Base-by-base conservation (phyloP, 2,888 invertebrate genomes). In the Napeogenes inachia region DNA sequence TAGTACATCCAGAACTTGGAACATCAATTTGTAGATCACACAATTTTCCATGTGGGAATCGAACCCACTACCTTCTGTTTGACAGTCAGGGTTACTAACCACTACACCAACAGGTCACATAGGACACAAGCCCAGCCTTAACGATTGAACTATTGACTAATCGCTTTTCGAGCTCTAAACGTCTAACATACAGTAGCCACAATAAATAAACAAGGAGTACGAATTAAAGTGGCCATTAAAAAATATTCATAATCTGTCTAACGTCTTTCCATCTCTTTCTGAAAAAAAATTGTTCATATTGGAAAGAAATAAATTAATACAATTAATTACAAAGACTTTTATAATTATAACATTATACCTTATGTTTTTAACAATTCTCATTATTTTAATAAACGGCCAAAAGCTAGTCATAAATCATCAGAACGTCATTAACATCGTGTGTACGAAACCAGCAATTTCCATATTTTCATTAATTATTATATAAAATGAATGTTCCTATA, bases 401-500 rank as follows among this genome's bases (percentile, higher is more conserved):
- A 79, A 72, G 71, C 67, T 68, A 71, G 74, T 76, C 85, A 87
- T 87, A 85, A 87, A 87, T 88, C 87, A 87, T 81, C 70, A 62
- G 76, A 75, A 75, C 75, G 77, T 76, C 78, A 79, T 80, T 80
- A 79, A 75, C 74, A 77, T 72, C 71, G 70, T 73, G 71, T 73
- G 71, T 73, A 73, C 73, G 71, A 66, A 78, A 77, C 76, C 69
- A 65, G 74, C 71, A 73, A 86, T 86, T 87, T 82, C 78, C 85
- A 87, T 87, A 86, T 82, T 82, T 85, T 78, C 79, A 80, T 82
- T 82, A 85, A 75, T 72, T 73, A 69, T 55, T 54, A 45, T 61
- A 58, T 42, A 47, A 57, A 46, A 54, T 32, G 12, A 46, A 62
- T 56, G 46, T 50, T 47, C 47, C 47, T 47, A 21, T 50, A 50